Evolutionary conservation across 2,113 vertebrate species (phyloP), one percentile per base, ranked within the genome.

Genomic region (Barnardius zonarius): DNA sequence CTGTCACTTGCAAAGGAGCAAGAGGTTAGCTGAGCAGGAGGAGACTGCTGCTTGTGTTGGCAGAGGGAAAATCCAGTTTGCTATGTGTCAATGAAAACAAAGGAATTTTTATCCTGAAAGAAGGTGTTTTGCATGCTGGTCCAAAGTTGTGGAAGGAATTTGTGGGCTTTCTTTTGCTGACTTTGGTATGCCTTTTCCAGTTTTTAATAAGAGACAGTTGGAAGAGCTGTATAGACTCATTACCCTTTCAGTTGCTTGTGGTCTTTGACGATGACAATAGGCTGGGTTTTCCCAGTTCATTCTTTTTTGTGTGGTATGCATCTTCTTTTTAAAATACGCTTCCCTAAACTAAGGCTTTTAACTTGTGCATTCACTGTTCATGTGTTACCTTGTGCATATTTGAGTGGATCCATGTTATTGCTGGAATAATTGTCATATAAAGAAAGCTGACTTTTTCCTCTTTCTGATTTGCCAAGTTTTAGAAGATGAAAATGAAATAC

Each of bases 201-300:
- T 55, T 83, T 88, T 81, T 92, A 83, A 43, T 75, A n/a, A 59
- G 83, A 93, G 86, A 33, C 12, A n/a, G n/a, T 86, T 95, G 94
- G 75, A 85, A 73, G 67, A 74, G 64, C 88, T 93, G 59, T 55
- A 51, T 83, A 57, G 66, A 39, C n/a, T 88, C 87, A 11, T 69
- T 79, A 30, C 59, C 64, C 92, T 94, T 89, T 69, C 59, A 5
- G 19, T 80, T 88, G 69, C 82, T 76, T 76, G 68, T 90, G 86
- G 86, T n/a, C 93, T 92, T 88, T 88, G 80, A 86, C 72, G 64
- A 75, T 91, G 83, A 86, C 92, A 95, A 30, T 81, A 70, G 91
- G 12, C 73, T 84, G 46, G 1, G 46, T 88, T 77, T 90, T 83
- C 73, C 77, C 86, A 78, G 8, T 88, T 84, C 35, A 46, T 68